Evolutionary conservation across 2,888 invertebrate species (phyloP), one percentile per base, ranked within the genome.

Genomic region (Leptinotarsa rubiginosa): DNA sequence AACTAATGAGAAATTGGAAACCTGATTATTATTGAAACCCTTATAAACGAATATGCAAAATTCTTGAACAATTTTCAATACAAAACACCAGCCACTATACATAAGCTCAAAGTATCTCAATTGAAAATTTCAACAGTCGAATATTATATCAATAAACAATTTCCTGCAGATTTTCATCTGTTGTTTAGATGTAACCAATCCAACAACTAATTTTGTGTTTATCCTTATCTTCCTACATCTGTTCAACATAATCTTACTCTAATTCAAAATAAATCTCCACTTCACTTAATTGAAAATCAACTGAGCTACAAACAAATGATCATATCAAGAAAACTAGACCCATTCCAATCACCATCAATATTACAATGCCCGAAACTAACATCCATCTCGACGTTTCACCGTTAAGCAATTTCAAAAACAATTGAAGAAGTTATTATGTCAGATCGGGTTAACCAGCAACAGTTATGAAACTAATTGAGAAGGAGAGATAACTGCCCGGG

Each of bases 381-480:
- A 74, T 64, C 65, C 49, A 65, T 69, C 62, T 15, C 41, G 22
- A 31, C 47, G 13, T 22, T 41, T 66, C 41, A 74, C 62, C 68
- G 70, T 74, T 69, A 69, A 52, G 54, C 65, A 74, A 71, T 74
- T 74, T 64, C 49, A 18, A 41, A 71, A 70, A 75, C 75, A 75
- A 77, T 74, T 74, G 75, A 74, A 72, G 70, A 74, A 77, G 78
- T 77, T 76, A 78, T 80, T 81, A 81, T 80, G 79, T 81, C 81
- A 79, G 71, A 73, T 75, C 75, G 69, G 64, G 79, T 78, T 79
- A 78, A 64, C 72, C 68, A 22, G 70, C 59, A 66, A 69, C 75
- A 70, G 74, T 75, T 76, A 74, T 65, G 71, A 73, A 77, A 75
- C 79, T 78, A 80, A 80, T 80, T 80, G 80, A 73, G 62, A 72